Evolutionary conservation across 2,797 vertebrate species (phyloP).

Genomic region (Protosalanx chinensis): DNA sequence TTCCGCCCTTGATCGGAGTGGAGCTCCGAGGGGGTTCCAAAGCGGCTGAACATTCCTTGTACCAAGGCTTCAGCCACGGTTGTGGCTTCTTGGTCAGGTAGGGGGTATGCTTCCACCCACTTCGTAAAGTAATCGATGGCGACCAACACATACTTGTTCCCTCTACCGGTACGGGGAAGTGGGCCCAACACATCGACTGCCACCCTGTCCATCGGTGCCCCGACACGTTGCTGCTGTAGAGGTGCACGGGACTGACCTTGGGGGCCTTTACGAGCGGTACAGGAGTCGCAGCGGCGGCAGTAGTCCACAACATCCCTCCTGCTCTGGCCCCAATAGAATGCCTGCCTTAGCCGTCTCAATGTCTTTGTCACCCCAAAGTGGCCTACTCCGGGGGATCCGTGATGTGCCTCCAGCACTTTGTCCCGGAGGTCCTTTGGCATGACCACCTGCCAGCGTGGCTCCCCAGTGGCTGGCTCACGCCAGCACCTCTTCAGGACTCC

Average conservation of each 20-base stretch:
- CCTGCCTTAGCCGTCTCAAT: not conserved
- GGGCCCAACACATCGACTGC: conserved; percentile 2
- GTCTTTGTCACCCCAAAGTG: conserved; percentile 33
- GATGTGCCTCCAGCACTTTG: not conserved
- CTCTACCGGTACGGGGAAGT: not conserved
- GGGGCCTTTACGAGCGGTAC: not conserved
- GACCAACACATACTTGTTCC: conserved; percentile 5
- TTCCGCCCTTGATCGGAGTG: conserved; percentile 3
- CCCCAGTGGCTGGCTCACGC: conserved; percentile 12
- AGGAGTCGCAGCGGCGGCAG: not conserved
- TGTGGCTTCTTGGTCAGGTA: not conserved
- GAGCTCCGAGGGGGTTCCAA: not conserved
- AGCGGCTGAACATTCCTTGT: not conserved
- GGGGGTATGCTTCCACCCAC: not conserved
- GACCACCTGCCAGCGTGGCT: conserved; percentile 16
- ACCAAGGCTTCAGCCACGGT: not conserved
- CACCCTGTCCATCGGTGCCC: conserved; percentile 10
- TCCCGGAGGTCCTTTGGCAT: not conserved
- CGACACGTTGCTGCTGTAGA: conserved; percentile 17
- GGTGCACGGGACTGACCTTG: conserved; percentile 8
- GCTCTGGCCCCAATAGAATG: conserved; percentile 1
- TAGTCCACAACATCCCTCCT: not conserved
- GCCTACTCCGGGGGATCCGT: not conserved
- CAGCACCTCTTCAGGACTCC: too few relatives aligned
- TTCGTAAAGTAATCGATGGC: conserved; percentile 16